These are phyloP conservation scores for Patiria pectinifera DNA, from an alignment of 53 echinoderm and acorn worm species.

Conservation along the genomic window DNA sequence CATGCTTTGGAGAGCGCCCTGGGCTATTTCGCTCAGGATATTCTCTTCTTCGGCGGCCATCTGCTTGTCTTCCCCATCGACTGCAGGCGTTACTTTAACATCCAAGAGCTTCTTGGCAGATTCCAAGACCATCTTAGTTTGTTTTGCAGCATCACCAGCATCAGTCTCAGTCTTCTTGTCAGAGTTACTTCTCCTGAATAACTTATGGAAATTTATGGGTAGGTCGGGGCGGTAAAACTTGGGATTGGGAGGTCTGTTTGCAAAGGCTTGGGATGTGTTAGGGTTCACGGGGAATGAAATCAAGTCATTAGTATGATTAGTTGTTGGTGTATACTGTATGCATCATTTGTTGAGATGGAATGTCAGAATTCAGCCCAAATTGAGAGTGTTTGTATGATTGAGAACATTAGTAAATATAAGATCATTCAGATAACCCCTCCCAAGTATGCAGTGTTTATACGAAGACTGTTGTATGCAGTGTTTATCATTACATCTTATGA, in stretches of 20 bases:
- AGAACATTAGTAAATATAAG: no score
- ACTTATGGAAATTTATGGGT: slow-evolving; percentile 25
- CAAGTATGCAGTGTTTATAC: no score
- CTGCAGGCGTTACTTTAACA: no score
- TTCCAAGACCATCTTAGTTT: neutral
- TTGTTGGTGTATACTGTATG: neutral
- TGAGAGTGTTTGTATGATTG: no score
- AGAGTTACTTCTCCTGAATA: slow-evolving; percentile 48
- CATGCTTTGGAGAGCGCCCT: neutral
- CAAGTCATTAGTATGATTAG: slow-evolving; percentile 20
- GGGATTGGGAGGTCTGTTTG: slow-evolving; percentile 24
- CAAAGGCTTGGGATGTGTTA: slow-evolving; percentile 29
- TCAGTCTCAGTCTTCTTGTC: neutral
- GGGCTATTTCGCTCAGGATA: neutral
- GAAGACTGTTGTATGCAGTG: no score
- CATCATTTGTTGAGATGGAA: neutral
- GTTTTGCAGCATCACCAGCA: neutral
- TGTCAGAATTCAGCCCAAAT: neutral
- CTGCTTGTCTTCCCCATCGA: neutral
- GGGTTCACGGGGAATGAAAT: slow-evolving; percentile 21
- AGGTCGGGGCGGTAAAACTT: slow-evolving; percentile 36
- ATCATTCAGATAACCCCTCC: no score
- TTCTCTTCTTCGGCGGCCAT: neutral
- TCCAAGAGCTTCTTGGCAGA: slow-evolving; percentile 2
- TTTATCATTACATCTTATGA: no score